Evolutionary conservation across 64 coral and sea anemone species (phyloP).

Genomic region (Cladopsammia gracilis): DNA sequence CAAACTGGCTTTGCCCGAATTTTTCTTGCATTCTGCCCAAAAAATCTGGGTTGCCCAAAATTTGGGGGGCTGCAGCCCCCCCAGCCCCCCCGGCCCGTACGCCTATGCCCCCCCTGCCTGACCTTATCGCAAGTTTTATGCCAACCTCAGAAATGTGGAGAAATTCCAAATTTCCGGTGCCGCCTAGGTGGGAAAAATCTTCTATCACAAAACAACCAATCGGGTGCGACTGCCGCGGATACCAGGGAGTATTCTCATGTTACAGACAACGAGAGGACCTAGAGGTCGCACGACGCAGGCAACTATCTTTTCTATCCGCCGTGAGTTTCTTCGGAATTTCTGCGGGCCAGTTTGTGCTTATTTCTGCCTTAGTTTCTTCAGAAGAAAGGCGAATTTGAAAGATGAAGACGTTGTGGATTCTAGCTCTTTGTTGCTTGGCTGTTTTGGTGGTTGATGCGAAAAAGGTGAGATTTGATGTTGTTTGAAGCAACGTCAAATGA

Average conservation of each 20-base stretch:
- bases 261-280: neutral
- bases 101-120: no score
- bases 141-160: constrained; percentile 17
- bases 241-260: neutral
- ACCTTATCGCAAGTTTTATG: neutral
- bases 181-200: constrained; percentile 3
- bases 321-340: constrained; percentile 31
- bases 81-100: no score
- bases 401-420: constrained; percentile 29
- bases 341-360: neutral
- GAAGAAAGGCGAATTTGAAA: neutral
- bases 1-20: no score
- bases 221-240: neutral
- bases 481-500: neutral
- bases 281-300: no score
- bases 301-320: neutral
- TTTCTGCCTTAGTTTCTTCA: neutral
- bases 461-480: constrained; percentile 33
- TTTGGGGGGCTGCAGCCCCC: no score
- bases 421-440: constrained; percentile 22
- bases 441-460: constrained; percentile 41
- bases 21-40: no score
- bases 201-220: neutral
- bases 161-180: constrained; percentile 14
- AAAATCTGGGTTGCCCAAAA: no score